Evolutionary conservation across 1,140 invertebrate species (phyloP).

Genomic region (Camponotus vicinus): DNA sequence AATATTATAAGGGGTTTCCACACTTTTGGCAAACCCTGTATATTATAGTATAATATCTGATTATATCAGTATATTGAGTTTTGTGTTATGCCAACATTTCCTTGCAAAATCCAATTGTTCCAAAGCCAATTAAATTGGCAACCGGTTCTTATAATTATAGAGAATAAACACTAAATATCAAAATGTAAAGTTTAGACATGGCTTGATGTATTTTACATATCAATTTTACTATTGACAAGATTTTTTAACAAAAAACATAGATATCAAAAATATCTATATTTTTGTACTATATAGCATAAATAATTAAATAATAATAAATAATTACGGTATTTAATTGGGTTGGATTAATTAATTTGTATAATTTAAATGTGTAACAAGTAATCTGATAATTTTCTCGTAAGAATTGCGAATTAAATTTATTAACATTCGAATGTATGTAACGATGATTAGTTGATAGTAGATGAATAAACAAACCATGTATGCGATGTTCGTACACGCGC

Average conservation of each 20-base stretch:
- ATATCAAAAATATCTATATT: not conserved
- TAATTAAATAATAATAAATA: not conserved
- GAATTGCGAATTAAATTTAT: conserved; percentile 11
- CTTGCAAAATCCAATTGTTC: not conserved
- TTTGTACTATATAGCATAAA: not conserved
- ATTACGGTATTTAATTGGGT: not conserved
- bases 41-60: too few species aligned
- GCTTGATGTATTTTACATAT: not conserved
- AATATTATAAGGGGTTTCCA: too few species aligned
- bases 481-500: not conserved
- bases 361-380: not conserved
- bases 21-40: too few species aligned
- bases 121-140: not conserved
- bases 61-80: conserved; percentile 20
- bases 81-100: not conserved
- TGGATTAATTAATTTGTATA: not conserved
- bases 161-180: not conserved
- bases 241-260: not conserved
- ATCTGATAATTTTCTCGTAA: conserved; percentile 2
- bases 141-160: not conserved
- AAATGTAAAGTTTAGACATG: not conserved
- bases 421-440: not conserved
- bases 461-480: not conserved
- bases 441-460: not conserved
- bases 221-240: not conserved